Evolutionary conservation across 2,888 invertebrate genomes (phyloP), one percentile per base, ranked within the genome.

Genomic region (Anthophora plumipes): DNA sequence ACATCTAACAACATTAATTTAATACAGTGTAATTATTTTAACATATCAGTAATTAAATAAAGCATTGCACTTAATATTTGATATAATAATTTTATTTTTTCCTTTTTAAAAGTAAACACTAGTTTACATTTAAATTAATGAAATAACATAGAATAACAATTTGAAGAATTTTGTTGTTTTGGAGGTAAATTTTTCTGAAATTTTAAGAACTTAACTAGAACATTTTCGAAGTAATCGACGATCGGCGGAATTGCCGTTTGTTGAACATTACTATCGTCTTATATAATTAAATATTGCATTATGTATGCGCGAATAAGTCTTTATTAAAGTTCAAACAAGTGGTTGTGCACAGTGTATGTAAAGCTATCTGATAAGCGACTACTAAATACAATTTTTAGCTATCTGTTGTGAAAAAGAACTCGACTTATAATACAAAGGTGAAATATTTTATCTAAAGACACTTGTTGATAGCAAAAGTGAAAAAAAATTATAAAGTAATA

Each of bases 291-390:
- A 25, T 66, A 43, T 9, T 31, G 9, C 7, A 77, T 67, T 66
- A 77, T 76, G 17, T 22, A 77, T 48, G 20, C 22, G 12, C 17
- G n/a, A 54, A 20, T 11, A 2, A n/a, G n/a, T 1, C 11, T 25
- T 48, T 20, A 31, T 77, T 41, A 48, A 67, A 54, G 0, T 31
- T 8, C 8, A 1, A 12, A 14, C n/a, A 41, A 17, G 9, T 20
- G 14, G 11, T 22, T 3, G 12, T 46, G 1, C 11, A 25, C 60
- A 55, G 17, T 48, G 11, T 25, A 52, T 6, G 4, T 14, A 22
- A 4, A 12, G 6, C 54, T 39, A 41, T 25, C 1, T 17, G 5
- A 12, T 20, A n/a, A 20, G 4, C 8, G n/a, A 17, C 22, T 59
- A 0, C 3, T 39, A 14, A 5, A n/a, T 11, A 4, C 3, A 43